These are phyloP conservation scores for Fragum whitleyi DNA, from an alignment of 2,888 invertebrate species.

Conservation along the genomic window DNA sequence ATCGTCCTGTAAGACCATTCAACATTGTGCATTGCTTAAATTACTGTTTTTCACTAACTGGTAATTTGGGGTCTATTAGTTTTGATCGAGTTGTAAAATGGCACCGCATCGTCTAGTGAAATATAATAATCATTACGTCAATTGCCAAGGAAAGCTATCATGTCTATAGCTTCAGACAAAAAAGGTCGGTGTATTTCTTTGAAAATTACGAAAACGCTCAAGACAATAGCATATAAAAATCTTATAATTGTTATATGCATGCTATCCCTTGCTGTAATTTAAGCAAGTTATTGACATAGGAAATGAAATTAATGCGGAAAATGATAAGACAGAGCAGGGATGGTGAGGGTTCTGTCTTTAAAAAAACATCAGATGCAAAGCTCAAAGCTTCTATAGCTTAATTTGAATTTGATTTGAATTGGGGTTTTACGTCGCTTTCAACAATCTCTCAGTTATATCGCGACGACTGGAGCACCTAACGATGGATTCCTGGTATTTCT, in stretches of 20 bases:
- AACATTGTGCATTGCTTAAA: conserved; percentile 22
- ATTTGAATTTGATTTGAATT: too few relatives aligned
- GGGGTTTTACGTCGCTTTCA: too few relatives aligned
- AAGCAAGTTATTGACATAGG: too few relatives aligned
- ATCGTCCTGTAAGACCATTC: conserved; percentile 12
- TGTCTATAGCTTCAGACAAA: conserved; percentile 7
- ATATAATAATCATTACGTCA: conserved; percentile 27
- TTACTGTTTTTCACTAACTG: conserved; percentile 24
- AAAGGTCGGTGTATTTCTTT: conserved; percentile 5
- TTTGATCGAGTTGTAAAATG: conserved; percentile 26
- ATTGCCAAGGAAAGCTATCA: background rate
- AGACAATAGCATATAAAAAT: background rate
- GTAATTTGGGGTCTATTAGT: conserved; percentile 30
- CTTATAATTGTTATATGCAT: background rate
- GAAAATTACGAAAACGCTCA: conserved; percentile 4
- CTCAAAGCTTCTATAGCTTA: too few relatives aligned
- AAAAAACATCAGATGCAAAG: too few relatives aligned
- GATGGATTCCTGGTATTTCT: too few relatives aligned
- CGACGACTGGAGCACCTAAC: too few relatives aligned
- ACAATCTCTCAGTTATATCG: too few relatives aligned
- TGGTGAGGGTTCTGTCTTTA: too few relatives aligned
- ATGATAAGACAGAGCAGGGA: too few relatives aligned
- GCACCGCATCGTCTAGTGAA: conserved; percentile 17
- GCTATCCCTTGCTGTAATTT: background rate
- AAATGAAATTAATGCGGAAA: too few relatives aligned